A percentile compares a stretch with the other conserved stretches of the same genome.
Conservation (phyloP, 23 tunicate genomes). For the Ciona savignyi region DNA sequence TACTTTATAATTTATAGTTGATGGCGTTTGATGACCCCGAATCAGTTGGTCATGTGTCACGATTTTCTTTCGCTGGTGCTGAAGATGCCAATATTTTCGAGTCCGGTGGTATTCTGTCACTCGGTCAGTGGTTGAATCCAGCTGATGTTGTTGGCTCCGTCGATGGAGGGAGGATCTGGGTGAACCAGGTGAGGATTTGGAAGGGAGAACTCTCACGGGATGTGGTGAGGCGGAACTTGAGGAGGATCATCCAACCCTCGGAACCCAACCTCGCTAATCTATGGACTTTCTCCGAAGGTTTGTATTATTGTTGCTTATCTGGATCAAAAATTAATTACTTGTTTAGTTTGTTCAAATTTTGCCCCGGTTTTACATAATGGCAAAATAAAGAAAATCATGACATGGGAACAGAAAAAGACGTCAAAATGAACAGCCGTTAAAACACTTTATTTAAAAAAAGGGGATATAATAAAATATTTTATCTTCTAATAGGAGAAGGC, state of each 20-base stretch:
- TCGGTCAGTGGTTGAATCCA: conserved; percentile 18
- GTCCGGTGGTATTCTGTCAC: conserved; percentile 8
- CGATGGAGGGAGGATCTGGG: background rate
- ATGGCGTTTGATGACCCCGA: conserved; percentile 13
- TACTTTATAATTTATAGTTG: too few species aligned
- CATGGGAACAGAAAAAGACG: too few species aligned
- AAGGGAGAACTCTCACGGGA: conserved; percentile 9
- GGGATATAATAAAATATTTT: too few species aligned
- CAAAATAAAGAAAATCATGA: too few species aligned
- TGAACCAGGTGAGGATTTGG: conserved; percentile 21
- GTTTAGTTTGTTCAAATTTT: background rate
- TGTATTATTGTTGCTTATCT: background rate
- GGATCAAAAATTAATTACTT: background rate
- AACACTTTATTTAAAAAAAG: too few species aligned
- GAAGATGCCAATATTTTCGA: conserved; percentile 4
- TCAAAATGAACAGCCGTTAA: too few species aligned
- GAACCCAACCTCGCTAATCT: conserved; percentile 6
- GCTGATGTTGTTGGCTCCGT: background rate
- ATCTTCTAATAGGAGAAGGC: too few species aligned
- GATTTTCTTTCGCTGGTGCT: conserved; percentile 6
- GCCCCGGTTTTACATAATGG: too few species aligned
- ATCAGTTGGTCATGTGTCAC: conserved; percentile 1
- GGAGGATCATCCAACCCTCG: background rate
- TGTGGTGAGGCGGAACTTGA: background rate
- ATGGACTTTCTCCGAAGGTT: conserved; percentile 21